Evolutionary conservation across 2,797 vertebrate species (phyloP).

Genomic region (Poeciliopsis paucimaculata): DNA sequence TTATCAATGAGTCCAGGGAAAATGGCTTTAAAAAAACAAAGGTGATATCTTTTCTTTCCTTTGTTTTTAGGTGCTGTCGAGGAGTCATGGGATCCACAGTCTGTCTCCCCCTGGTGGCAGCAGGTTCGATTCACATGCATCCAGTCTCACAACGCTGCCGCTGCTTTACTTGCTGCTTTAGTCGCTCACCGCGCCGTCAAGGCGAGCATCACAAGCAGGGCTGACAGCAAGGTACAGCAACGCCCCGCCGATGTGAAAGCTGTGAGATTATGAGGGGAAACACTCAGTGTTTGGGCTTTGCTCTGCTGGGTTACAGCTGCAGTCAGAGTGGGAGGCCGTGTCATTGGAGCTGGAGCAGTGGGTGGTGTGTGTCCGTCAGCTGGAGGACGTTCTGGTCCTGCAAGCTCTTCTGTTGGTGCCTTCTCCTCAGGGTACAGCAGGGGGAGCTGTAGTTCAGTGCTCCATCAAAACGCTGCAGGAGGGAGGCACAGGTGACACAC

Average conservation of each 20-base stretch:
- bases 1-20: neutral
- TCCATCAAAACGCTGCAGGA: constrained; percentile 91
- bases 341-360: constrained; percentile 96
- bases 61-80: constrained; percentile 86
- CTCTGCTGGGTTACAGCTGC: constrained; percentile 66
- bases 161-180: constrained; percentile 88
- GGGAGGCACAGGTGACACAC: constrained; percentile 88
- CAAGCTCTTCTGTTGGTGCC: constrained; percentile 89
- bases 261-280: neutral
- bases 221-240: constrained; percentile 83
- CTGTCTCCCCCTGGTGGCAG: constrained; percentile 97
- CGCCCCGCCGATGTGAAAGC: neutral
- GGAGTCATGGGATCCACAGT: constrained; percentile 92
- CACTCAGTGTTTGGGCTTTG: neutral
- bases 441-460: constrained; percentile 81
- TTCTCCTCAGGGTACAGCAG: constrained; percentile 64
- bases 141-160: constrained; percentile 88
- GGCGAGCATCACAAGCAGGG: constrained; percentile 80
- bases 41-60: neutral
- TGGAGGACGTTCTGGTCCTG: constrained; percentile 93
- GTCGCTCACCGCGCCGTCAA: constrained; percentile 87
- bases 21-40: neutral
- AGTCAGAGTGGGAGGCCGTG: constrained; percentile 92
- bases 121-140: constrained; percentile 89
- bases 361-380: constrained; percentile 90